Conservation (phyloP, 2,797 vertebrate species). For the Tamandua tetradactyla region DNA sequence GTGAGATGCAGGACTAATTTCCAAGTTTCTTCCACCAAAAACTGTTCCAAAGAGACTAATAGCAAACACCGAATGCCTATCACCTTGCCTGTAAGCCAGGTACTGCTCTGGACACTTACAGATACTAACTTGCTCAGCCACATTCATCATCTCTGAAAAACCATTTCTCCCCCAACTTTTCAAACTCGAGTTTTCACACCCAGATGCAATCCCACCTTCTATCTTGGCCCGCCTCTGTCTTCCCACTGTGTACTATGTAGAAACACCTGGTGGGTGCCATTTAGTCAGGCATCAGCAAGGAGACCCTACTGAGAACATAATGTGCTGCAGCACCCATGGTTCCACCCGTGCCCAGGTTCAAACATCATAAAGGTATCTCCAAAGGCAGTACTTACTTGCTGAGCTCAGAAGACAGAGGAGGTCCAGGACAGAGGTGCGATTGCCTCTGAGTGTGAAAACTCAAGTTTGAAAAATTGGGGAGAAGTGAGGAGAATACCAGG, state of each 20-base stretch:
- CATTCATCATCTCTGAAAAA: too few species aligned
- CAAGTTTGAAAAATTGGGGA: too few species aligned
- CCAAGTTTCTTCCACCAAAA: neutral
- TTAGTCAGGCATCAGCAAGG: fast-evolving
- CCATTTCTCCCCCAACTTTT: too few species aligned
- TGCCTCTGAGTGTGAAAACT: fast-evolving
- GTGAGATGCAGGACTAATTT: neutral
- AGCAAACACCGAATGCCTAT: neutral
- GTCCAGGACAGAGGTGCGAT: fast-evolving
- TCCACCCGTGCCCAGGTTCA: too few species aligned
- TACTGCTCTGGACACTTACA: fast-evolving
- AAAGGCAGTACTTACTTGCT: fast-evolving
- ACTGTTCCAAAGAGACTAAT: neutral
- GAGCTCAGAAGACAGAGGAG: neutral
- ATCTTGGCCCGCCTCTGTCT: too few species aligned
- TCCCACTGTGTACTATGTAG: neutral
- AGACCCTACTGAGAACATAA: neutral
- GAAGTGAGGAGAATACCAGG: fast-evolving
- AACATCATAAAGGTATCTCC: neutral
- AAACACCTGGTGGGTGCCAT: fast-evolving
- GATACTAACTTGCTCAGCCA: neutral
- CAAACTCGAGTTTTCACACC: too few species aligned
- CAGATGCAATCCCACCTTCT: too few species aligned
- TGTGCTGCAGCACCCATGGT: fast-evolving
- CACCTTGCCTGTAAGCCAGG: neutral